These are phyloP conservation scores for Zaprionus capensis DNA, from an alignment of 1,140 invertebrate genomes.

Conservation along the genomic window DNA sequence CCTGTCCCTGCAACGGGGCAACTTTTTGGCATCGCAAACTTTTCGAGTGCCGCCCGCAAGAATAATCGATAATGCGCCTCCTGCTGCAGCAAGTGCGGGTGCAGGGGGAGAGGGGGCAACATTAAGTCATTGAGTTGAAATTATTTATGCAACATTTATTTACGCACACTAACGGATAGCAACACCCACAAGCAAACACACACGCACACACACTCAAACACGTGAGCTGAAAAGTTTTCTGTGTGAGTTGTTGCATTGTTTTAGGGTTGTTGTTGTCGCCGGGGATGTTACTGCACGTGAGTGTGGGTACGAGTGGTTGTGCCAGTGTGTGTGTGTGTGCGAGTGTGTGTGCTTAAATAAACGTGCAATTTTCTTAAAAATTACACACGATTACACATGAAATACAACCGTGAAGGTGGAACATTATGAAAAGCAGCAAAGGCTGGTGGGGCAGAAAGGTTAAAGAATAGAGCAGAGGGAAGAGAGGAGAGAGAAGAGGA, in stretches of 20 bases:
- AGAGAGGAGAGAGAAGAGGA: neutral
- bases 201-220: constrained; percentile 20
- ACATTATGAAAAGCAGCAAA: constrained; percentile 49
- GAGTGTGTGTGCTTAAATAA: constrained; percentile 28
- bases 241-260: constrained; percentile 64
- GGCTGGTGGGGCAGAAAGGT: too few species aligned
- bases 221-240: constrained; percentile 59
- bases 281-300: constrained; percentile 29
- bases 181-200: constrained; percentile 16
- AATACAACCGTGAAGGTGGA: constrained; percentile 58
- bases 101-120: constrained; percentile 36
- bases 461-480: too few species aligned
- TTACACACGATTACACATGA: constrained; percentile 81
- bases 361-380: constrained; percentile 82
- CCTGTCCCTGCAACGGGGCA: neutral
- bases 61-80: constrained; percentile 72
- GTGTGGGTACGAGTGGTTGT: neutral
- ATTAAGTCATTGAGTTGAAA: constrained; percentile 80
- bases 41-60: constrained; percentile 47
- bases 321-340: neutral
- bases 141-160: constrained; percentile 83
- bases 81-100: constrained; percentile 25
- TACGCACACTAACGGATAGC: constrained; percentile 58
- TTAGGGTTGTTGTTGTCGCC: constrained; percentile 66
- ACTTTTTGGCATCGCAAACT: constrained; percentile 59